These are phyloP conservation scores for Melinopterus prodromus DNA, from an alignment of 2,888 invertebrate species.

Conservation along the genomic window DNA sequence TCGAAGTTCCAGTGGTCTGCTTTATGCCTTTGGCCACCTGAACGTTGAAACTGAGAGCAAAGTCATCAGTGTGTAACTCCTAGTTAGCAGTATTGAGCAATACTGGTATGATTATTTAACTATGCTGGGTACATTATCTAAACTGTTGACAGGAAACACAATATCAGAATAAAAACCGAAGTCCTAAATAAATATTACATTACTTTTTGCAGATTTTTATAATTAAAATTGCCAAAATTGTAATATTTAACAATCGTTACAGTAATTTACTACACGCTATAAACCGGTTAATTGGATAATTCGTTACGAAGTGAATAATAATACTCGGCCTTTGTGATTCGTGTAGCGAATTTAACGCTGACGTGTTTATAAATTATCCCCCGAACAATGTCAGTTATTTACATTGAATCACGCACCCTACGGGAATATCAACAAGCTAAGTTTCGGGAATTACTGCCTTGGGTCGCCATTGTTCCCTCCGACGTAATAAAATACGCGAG, in stretches of 20 bases:
- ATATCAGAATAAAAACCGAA: too few relatives aligned
- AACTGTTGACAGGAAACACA: too few relatives aligned
- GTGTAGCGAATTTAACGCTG: neutral
- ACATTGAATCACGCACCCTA: slow-evolving; percentile 4
- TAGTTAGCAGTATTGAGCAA: too few relatives aligned
- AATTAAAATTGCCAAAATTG: too few relatives aligned
- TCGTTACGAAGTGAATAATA: neutral
- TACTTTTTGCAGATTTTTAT: too few relatives aligned
- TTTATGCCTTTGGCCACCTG: too few relatives aligned
- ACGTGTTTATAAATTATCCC: neutral
- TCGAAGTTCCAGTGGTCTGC: neutral
- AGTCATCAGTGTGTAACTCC: too few relatives aligned
- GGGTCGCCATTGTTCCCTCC: neutral
- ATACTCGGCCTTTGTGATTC: neutral
- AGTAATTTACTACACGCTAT: neutral
- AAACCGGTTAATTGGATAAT: neutral
- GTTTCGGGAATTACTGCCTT: slow-evolving; percentile 4
- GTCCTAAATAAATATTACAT: too few relatives aligned
- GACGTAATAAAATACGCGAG: neutral
- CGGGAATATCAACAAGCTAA: slow-evolving; percentile 4
- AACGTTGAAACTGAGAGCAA: too few relatives aligned
- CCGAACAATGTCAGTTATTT: slow-evolving; percentile 4
- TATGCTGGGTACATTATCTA: too few relatives aligned
- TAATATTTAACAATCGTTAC: too few relatives aligned
- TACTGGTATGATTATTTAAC: too few relatives aligned